These are phyloP conservation scores for Triplophysa rosa DNA, from an alignment of 2,113 vertebrate species.

Conservation along the genomic window DNA sequence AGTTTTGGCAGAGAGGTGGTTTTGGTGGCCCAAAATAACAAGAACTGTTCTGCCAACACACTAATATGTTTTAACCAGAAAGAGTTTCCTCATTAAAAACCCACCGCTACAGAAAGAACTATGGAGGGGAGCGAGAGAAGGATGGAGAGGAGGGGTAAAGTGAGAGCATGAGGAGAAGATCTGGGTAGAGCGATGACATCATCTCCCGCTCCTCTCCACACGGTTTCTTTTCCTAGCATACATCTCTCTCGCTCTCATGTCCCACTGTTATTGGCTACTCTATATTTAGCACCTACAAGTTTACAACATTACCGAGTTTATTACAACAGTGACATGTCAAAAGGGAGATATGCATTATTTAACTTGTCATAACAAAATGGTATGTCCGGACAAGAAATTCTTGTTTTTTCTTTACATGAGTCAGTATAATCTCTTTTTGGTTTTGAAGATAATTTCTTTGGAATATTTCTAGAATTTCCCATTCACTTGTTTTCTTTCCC, in stretches of 20 bases:
- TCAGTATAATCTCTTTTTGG: not conserved
- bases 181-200: constrained; percentile 58
- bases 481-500: not conserved
- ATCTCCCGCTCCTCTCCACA: constrained; percentile 53
- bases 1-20: not conserved
- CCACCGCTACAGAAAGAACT: constrained; percentile 37
- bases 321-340: constrained; percentile 26
- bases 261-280: constrained; percentile 33
- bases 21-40: constrained; percentile 47
- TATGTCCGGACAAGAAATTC: not conserved
- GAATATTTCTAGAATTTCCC: not conserved
- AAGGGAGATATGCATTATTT: constrained; percentile 10
- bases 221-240: constrained; percentile 46
- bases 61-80: constrained; percentile 47
- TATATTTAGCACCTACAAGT: constrained; percentile 48
- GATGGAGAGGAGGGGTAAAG: constrained; percentile 24
- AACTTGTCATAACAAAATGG: not conserved
- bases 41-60: constrained; percentile 38
- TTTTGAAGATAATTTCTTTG: not conserved
- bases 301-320: constrained; percentile 42
- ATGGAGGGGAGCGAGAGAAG: not conserved
- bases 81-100: constrained; percentile 37
- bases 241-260: constrained; percentile 43
- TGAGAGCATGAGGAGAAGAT: constrained; percentile 33
- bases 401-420: not conserved